Percentiles rank a stretch among this genome's conserved stretches.
phyloP scores from a whole-genome alignment of 1,140 invertebrate genomes.

The Teleogryllus occipitalis region DNA sequence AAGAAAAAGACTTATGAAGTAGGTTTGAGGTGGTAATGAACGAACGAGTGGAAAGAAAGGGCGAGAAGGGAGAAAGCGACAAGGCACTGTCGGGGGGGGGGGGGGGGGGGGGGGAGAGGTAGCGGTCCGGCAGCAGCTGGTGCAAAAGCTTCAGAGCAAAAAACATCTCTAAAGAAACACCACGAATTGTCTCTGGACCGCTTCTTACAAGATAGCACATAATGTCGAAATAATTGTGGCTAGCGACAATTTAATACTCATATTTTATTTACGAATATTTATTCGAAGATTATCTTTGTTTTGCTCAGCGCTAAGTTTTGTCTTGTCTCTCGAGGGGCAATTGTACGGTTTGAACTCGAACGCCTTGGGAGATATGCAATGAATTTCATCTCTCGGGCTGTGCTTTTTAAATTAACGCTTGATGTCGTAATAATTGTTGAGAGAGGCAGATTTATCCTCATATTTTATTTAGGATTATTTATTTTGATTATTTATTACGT shows the following conservation, averaged over 20 bases:
- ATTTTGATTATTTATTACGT: not conserved
- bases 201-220: not conserved
- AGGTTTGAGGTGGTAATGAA: too few species aligned
- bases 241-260: not conserved
- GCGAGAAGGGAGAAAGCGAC: too few species aligned
- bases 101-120: not conserved
- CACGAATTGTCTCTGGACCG: not conserved
- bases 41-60: too few species aligned
- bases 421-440: not conserved
- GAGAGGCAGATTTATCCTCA: not conserved
- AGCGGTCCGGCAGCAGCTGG: not conserved
- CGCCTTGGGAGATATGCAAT: not conserved
- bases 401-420: too few species aligned
- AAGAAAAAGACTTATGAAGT: too few species aligned
- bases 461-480: not conserved
- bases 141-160: not conserved
- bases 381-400: not conserved
- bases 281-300: not conserved
- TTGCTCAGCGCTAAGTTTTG: not conserved
- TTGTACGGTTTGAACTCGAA: not conserved
- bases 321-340: not conserved
- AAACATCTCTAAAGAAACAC: not conserved
- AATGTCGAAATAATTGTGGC: not conserved
- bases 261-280: not conserved
- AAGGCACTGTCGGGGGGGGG: too few species aligned